These are phyloP conservation scores for Cacajao melanocephalus DNA, from an alignment of 2,797 vertebrate genomes.

Conservation along the genomic window DNA sequence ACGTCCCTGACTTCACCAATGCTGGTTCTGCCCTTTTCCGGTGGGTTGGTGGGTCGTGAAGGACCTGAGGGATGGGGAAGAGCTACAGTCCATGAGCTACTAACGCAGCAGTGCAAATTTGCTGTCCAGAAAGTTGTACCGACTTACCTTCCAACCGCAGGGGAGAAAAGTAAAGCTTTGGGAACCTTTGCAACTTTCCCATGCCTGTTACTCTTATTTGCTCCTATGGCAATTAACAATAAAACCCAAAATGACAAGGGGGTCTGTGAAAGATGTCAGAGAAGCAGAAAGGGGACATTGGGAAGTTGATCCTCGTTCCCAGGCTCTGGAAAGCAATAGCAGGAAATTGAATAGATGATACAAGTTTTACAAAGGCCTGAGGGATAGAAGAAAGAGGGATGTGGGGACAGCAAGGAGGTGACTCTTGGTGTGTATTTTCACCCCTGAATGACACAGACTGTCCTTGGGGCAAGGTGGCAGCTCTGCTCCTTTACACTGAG, in stretches of 20 bases:
- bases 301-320: background rate
- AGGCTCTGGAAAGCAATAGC: background rate
- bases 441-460: background rate
- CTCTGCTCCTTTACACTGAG: background rate
- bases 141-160: background rate
- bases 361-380: background rate
- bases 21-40: too few species aligned
- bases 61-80: background rate
- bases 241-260: background rate
- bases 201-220: background rate
- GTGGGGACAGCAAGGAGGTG: background rate
- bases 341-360: background rate
- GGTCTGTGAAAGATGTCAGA: background rate
- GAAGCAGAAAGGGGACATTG: background rate
- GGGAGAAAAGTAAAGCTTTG: background rate
- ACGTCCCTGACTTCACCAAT: too few species aligned
- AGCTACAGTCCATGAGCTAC: background rate
- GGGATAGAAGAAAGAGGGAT: background rate
- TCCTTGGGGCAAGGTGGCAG: fast-evolving
- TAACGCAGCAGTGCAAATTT: background rate
- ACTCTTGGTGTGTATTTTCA: background rate
- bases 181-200: too few species aligned
- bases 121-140: background rate
- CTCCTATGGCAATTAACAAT: background rate
- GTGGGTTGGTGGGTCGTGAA: background rate